Evolutionary conservation across 2,888 invertebrate species (phyloP), one percentile per base, ranked within the genome.

Genomic region (Rotaria sp.): DNA sequence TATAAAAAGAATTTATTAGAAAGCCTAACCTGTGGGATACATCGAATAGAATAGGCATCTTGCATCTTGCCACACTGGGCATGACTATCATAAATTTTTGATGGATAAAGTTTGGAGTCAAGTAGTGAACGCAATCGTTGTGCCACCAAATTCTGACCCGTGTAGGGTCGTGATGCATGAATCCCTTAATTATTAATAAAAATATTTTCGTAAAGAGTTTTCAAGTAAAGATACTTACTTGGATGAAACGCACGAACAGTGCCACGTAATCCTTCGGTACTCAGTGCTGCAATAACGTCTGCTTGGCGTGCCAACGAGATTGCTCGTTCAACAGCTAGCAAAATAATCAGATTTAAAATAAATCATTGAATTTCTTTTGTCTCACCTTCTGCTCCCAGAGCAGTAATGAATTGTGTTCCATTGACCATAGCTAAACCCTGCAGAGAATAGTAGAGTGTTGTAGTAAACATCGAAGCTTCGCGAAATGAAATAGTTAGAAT

Each of bases 391-490:
- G 93, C 93, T 67, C 94, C 94, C 45, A 94, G 90, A 21, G 93
- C 92, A 21, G 94, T 93, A 84, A 94, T 94, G 87, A 94, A 91
- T 89, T 94, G 94, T 24, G 94, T 94, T 59, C 94, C 94, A 90
- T 94, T 94, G 88, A 94, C 93, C 87, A 94, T 90, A 1, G 93
- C 93, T 41, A 94, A 89, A 4, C 93, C 94, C 67, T 67, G 11
- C 2, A n/a, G 2, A 30, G 26, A 87, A 24, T 85, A 57, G 41
- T 87, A 57, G 50, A 38, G 57, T 80, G 86, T 10, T 50, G 2
- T 5, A 50, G 18, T 50, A 50, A 50, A 50, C 4, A 50, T 8
- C 50, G 18, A 50, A 50, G 11, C 11, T 50, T 18, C 11, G 45
- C 41, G 8, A 41, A 8, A 5, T 5, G 8, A 41, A 41, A 41